These are phyloP conservation scores for Miltochrista miniata DNA, from an alignment of 2,888 invertebrate genomes.

Conservation along the genomic window DNA sequence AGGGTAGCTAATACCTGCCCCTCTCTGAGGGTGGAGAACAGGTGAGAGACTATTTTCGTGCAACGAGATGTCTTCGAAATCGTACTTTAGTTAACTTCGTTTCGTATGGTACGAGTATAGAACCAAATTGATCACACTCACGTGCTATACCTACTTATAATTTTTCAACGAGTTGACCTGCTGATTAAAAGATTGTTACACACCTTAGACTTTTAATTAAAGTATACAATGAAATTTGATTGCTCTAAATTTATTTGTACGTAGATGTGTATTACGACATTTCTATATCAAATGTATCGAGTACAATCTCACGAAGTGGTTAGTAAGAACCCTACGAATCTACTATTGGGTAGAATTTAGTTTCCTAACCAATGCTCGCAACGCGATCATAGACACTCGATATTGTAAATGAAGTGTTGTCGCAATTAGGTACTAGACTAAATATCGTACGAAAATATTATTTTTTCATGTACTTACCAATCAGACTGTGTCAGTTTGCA, in stretches of 20 bases:
- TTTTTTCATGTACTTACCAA: conserved; percentile 28
- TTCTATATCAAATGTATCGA: conserved; percentile 63
- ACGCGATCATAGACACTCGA: conserved; percentile 61
- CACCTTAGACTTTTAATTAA: conserved; percentile 20
- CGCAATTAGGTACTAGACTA: conserved; percentile 31
- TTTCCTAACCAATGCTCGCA: conserved; percentile 67
- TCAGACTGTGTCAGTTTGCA: conserved; percentile 18
- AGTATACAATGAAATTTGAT: conserved; percentile 40
- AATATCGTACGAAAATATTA: conserved; percentile 29
- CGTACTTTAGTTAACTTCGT: no score
- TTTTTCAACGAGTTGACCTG: conserved; percentile 1
- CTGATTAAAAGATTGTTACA: conserved; percentile 15
- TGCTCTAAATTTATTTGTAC: conserved; percentile 41
- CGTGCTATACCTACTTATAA: background rate
- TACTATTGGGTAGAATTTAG: conserved; percentile 51
- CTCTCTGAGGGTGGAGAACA: no score
- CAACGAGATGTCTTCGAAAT: no score
- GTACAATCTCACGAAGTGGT: conserved; percentile 66
- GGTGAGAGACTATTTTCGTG: no score
- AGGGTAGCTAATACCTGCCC: no score
- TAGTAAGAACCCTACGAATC: conserved; percentile 45
- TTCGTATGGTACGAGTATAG: no score
- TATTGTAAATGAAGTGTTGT: conserved; percentile 58
- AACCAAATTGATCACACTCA: no score
- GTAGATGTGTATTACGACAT: conserved; percentile 56